Conservation (phyloP, 1,140 invertebrate genomes). For the Pogonomyrmex californicus region DNA sequence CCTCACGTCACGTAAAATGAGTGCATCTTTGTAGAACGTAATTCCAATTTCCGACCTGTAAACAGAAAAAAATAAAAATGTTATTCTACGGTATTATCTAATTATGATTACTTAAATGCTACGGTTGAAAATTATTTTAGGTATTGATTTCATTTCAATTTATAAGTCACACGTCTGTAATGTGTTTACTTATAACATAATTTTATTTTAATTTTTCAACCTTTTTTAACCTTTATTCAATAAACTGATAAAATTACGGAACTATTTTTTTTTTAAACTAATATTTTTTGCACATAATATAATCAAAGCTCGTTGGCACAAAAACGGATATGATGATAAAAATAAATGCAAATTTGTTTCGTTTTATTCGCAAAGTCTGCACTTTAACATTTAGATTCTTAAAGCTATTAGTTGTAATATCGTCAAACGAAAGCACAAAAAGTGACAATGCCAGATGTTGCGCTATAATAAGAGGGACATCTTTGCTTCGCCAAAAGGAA, state of each 20-base stretch:
- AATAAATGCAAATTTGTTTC: background rate
- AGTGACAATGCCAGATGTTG: constrained; percentile 73
- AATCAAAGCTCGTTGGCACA: background rate
- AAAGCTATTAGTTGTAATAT: constrained; percentile 63
- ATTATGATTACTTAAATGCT: background rate
- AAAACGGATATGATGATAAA: background rate
- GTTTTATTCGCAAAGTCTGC: background rate
- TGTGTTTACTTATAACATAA: background rate
- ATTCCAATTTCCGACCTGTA: background rate
- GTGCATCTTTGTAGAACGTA: background rate
- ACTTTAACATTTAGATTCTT: constrained; percentile 63
- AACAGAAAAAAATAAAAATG: background rate
- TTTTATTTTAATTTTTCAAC: constrained; percentile 4
- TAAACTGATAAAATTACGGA: background rate
- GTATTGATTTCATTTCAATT: background rate
- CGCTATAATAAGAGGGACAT: constrained; percentile 69
- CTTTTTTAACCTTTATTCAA: background rate
- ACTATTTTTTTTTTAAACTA: background rate
- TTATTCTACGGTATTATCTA: background rate
- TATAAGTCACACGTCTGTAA: background rate
- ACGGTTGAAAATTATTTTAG: background rate
- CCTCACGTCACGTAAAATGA: constrained; percentile 9
- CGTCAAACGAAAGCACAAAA: constrained; percentile 66
- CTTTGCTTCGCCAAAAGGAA: constrained; percentile 48
- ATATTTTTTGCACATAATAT: constrained; percentile 1